Percentiles rank a stretch among this genome's conserved stretches.
These are phyloP conservation scores for Micropoecilia bifurca DNA, from an alignment of 2,797 vertebrate species.

Conservation along the genomic window DNA sequence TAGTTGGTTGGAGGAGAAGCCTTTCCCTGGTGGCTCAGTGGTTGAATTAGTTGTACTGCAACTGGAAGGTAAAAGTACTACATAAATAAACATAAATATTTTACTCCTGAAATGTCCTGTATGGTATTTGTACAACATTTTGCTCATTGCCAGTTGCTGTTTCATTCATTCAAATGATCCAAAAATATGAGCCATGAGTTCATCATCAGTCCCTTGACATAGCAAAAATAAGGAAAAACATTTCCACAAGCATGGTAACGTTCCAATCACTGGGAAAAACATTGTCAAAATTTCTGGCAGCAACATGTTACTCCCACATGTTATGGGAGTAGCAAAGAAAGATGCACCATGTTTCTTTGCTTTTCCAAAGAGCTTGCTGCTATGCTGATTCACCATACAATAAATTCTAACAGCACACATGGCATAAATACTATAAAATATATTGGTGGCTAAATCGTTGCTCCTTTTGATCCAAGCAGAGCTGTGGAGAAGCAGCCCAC, in stretches of 20 bases:
- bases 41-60: background rate
- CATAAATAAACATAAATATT: background rate
- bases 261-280: background rate
- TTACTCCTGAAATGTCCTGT: background rate
- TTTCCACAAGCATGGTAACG: background rate
- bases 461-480: slow-evolving; percentile 47
- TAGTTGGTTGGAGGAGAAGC: background rate
- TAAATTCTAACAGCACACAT: background rate
- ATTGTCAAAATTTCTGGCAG: background rate
- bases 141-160: background rate
- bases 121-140: background rate
- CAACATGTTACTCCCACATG: background rate
- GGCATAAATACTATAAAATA: background rate
- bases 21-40: background rate
- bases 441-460: slow-evolving; percentile 18
- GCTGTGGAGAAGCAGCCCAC: slow-evolving; percentile 70
- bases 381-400: background rate
- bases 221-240: background rate
- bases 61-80: background rate
- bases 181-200: background rate
- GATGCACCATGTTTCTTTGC: background rate
- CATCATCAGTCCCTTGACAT: background rate
- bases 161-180: background rate
- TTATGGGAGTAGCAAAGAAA: too few species aligned
- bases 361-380: background rate